phyloP scores from a whole-genome alignment of 2,888 invertebrate genomes.

The Axea sp. region DNA sequence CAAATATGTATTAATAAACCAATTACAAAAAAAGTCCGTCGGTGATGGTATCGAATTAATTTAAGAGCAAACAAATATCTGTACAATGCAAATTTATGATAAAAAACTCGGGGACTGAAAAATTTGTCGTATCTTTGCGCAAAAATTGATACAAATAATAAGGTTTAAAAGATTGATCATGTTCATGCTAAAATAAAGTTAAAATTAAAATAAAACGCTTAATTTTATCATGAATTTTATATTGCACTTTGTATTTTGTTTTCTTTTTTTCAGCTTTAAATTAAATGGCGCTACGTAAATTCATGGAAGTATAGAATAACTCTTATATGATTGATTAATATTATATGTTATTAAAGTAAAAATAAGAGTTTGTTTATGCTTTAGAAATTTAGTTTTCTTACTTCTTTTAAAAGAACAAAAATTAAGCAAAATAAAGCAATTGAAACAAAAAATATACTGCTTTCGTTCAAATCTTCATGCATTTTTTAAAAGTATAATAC shows the following conservation, averaged over 20 bases:
- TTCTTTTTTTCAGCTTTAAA: slow-evolving; percentile 8
- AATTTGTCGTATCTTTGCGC: slow-evolving; percentile 21
- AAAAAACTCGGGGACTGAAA: slow-evolving; percentile 6
- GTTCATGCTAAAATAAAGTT: neutral
- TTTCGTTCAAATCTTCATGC: slow-evolving; percentile 68
- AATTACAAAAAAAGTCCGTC: slow-evolving; percentile 12
- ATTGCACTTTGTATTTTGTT: slow-evolving; percentile 23
- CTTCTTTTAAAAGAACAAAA: slow-evolving; percentile 68
- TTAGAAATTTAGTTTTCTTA: slow-evolving; percentile 75
- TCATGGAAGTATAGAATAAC: slow-evolving; percentile 75
- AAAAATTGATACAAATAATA: slow-evolving; percentile 12
- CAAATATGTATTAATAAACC: neutral
- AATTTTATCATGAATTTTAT: slow-evolving; percentile 13
- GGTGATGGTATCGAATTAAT: slow-evolving; percentile 20
- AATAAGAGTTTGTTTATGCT: slow-evolving; percentile 77
- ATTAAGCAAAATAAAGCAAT: slow-evolving; percentile 2
- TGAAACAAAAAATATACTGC: slow-evolving; percentile 38
- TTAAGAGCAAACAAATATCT: slow-evolving; percentile 9
- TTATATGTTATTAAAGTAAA: slow-evolving; percentile 74
- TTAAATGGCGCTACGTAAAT: slow-evolving; percentile 40
- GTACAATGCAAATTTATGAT: slow-evolving; percentile 11
- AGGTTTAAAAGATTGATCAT: neutral
- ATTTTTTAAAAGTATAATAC: too few relatives aligned
- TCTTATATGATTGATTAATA: slow-evolving; percentile 78
- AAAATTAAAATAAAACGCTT: slow-evolving; percentile 2